Evolutionary conservation across 2,888 invertebrate genomes (phyloP).

Genomic region (Agonum fuliginosum): DNA sequence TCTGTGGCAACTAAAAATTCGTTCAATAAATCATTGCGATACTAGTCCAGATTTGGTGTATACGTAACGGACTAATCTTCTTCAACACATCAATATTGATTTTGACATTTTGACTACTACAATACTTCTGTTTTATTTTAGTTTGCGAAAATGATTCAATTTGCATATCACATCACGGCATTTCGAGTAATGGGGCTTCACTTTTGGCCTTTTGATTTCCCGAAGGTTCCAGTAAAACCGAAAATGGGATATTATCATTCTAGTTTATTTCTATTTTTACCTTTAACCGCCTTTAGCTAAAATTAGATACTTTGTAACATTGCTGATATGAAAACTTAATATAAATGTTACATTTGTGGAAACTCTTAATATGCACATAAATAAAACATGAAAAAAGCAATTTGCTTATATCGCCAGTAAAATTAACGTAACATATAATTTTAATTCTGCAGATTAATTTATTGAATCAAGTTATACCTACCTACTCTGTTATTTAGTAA

Average conservation of each 20-base stretch:
- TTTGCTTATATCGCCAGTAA: conserved; percentile 11
- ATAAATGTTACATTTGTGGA: neutral
- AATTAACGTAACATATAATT: conserved; percentile 7
- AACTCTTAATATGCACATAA: neutral
- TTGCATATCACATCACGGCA: conserved; percentile 24
- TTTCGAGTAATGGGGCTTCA: neutral
- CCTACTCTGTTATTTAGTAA: neutral
- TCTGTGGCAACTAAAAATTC: neutral
- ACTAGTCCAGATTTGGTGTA: neutral
- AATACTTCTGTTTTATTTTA: conserved; percentile 38
- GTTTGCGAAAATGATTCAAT: conserved; percentile 27
- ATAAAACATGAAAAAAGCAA: neutral
- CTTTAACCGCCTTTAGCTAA: neutral
- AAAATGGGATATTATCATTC: neutral
- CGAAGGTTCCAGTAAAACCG: neutral
- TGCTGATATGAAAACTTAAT: neutral
- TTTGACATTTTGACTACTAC: conserved; percentile 29
- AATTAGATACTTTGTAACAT: neutral
- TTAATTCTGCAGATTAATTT: neutral
- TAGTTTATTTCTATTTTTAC: too few relatives aligned
- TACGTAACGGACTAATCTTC: conserved; percentile 13
- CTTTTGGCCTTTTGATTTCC: neutral
- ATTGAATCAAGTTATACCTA: neutral
- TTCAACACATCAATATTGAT: conserved; percentile 16
- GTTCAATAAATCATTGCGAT: neutral